These are phyloP conservation scores for Monopis laevigella DNA, from an alignment of 2,888 invertebrate species.

Conservation along the genomic window DNA sequence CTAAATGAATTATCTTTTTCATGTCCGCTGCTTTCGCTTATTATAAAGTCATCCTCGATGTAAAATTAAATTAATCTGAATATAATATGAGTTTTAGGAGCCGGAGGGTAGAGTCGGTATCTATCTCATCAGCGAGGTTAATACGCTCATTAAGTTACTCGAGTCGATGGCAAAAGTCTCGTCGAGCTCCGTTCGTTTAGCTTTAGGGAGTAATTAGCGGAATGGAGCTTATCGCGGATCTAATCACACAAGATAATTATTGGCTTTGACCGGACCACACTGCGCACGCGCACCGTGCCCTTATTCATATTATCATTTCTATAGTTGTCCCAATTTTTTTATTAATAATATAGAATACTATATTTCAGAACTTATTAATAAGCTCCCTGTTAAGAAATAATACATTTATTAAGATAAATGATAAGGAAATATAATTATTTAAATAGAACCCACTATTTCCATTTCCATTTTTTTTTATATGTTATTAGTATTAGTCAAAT, in stretches of 20 bases:
- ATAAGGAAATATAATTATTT: no score
- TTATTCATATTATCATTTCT: no score
- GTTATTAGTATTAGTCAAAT: no score
- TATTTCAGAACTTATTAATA: no score
- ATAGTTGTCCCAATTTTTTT: no score
- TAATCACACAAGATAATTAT: constrained; percentile 61
- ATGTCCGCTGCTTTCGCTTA: constrained; percentile 2
- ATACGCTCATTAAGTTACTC: constrained; percentile 62
- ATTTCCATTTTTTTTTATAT: no score
- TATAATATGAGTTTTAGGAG: constrained; percentile 36
- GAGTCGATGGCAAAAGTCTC: constrained; percentile 55
- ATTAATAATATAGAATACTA: no score
- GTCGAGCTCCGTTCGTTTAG: constrained; percentile 43
- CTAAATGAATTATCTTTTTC: no score
- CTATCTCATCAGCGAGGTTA: constrained; percentile 60
- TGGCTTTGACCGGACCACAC: constrained; percentile 41
- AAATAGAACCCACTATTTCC: no score
- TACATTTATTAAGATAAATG: no score
- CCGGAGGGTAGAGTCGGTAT: constrained; percentile 33
- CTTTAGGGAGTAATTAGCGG: constrained; percentile 67
- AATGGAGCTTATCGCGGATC: constrained; percentile 57
- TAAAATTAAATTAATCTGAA: constrained; percentile 4
- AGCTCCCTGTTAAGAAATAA: no score
- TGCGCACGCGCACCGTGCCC: constrained; percentile 13
- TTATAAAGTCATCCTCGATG: not conserved